phyloP scores from a whole-genome alignment of 2,888 invertebrate genomes.

The Cerceris rybyensis region DNA sequence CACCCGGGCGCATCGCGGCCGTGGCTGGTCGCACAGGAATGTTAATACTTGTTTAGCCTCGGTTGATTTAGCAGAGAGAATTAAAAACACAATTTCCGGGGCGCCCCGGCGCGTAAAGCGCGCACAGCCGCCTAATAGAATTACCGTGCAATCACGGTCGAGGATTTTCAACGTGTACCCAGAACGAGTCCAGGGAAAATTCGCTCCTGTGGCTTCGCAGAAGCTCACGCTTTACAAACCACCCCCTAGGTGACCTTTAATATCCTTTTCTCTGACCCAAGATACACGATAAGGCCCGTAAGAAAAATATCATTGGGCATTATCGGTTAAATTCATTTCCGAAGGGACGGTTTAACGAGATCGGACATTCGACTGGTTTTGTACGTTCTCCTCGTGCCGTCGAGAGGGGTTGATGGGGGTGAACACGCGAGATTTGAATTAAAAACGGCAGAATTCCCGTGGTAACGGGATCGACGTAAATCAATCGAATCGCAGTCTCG shows the following conservation, averaged over 20 bases:
- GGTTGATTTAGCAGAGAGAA: constrained; percentile 76
- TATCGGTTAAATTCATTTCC: constrained; percentile 48
- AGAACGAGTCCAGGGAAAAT: constrained; percentile 33
- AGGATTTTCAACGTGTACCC: constrained; percentile 57
- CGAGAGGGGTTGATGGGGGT: not conserved
- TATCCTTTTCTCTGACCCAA: constrained; percentile 40
- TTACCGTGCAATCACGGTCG: constrained; percentile 74
- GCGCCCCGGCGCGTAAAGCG: constrained; percentile 56
- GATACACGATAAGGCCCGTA: constrained; percentile 45
- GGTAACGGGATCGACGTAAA: constrained; percentile 9
- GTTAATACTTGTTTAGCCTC: constrained; percentile 76
- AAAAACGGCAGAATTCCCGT: not conserved
- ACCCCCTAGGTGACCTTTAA: constrained; percentile 42
- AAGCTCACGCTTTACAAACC: constrained; percentile 49
- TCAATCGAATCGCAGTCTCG: constrained; percentile 8
- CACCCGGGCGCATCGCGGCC: constrained; percentile 30
- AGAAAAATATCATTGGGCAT: constrained; percentile 34
- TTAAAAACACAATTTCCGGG: constrained; percentile 78
- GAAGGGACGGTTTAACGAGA: constrained; percentile 6
- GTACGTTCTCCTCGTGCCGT: not conserved
- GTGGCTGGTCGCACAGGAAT: constrained; percentile 64
- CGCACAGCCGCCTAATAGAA: constrained; percentile 73
- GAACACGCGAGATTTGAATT: constrained; percentile 3
- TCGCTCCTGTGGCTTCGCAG: constrained; percentile 12
- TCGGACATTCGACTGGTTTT: not conserved